Percentiles rank a stretch among this genome's conserved stretches.
Evolutionary conservation across 2,797 vertebrate species (phyloP).

Genomic region (Lepilemur septentrionalis): DNA sequence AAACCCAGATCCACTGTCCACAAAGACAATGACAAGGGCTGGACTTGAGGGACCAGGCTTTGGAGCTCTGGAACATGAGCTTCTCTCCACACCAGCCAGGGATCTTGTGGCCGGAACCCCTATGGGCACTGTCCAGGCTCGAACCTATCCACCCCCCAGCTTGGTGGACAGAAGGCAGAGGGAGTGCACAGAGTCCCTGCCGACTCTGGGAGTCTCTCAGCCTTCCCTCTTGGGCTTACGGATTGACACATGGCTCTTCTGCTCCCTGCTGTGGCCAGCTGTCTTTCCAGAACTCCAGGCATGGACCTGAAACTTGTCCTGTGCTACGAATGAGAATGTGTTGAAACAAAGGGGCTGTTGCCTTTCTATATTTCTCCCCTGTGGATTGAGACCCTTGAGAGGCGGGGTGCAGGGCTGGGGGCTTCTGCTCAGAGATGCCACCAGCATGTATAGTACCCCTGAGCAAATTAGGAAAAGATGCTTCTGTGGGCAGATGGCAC

Average conservation of each 20-base stretch:
- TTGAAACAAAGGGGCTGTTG: neutral
- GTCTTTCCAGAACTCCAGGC: neutral
- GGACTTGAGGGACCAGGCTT: neutral
- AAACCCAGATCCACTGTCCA: neutral
- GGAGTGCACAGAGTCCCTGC: neutral
- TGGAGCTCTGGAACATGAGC: neutral
- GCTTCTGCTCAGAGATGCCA: neutral
- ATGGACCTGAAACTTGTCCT: neutral
- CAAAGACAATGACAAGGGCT: neutral
- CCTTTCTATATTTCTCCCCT: neutral
- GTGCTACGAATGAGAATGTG: neutral
- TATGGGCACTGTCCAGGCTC: neutral
- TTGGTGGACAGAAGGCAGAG: neutral
- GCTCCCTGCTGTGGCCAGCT: neutral
- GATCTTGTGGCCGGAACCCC: neutral
- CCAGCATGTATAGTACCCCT: neutral
- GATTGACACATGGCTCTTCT: neutral
- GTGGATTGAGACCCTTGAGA: neutral
- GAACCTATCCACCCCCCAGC: neutral
- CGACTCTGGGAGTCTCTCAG: neutral
- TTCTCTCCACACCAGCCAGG: neutral
- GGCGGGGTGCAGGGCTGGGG: neutral
- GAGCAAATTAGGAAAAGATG: neutral
- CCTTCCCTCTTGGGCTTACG: neutral
- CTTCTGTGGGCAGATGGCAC: neutral